These are phyloP conservation scores for Scytalopus superciliaris DNA, from an alignment of 2,113 vertebrate species.

Conservation along the genomic window DNA sequence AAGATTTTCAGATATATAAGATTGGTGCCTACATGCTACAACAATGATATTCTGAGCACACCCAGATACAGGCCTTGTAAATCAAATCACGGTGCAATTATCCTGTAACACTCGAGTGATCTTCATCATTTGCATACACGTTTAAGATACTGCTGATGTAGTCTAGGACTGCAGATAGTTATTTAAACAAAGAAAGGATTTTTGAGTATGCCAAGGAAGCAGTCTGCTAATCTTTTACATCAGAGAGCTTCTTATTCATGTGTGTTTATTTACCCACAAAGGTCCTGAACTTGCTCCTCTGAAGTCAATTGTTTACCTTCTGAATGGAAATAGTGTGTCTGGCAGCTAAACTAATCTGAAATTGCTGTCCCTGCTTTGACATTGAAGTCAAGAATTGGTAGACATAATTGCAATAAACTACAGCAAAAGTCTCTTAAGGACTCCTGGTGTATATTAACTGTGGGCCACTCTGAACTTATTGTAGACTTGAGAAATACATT, in stretches of 20 bases:
- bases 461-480: neutral
- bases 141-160: neutral
- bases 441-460: neutral
- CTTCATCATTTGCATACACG: neutral
- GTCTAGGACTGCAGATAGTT: neutral
- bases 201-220: neutral
- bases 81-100: neutral
- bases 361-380: neutral
- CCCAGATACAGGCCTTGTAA: neutral
- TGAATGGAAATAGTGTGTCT: neutral
- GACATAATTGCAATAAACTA: neutral
- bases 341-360: neutral
- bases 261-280: neutral
- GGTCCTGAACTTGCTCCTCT: neutral
- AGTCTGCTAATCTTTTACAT: neutral
- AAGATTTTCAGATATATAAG: neutral
- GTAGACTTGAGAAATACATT: neutral
- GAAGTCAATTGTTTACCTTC: neutral
- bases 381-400: neutral
- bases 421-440: neutral
- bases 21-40: neutral
- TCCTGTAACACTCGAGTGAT: neutral
- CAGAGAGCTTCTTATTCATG: neutral
- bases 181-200: neutral
- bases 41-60: neutral